These are phyloP conservation scores for Parthenolecanium corni DNA, from an alignment of 2,888 invertebrate species.

Conservation along the genomic window DNA sequence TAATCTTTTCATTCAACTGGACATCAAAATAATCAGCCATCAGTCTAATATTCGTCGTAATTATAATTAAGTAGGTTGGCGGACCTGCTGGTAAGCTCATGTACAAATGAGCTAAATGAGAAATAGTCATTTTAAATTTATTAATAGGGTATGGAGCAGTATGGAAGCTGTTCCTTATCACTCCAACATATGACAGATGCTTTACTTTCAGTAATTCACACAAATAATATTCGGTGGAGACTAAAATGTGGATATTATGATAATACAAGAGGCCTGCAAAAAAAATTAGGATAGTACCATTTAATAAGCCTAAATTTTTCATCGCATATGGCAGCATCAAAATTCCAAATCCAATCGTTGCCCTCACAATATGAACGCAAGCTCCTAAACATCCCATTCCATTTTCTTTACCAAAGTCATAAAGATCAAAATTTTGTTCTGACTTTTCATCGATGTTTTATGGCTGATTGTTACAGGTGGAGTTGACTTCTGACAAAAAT, in stretches of 20 bases:
- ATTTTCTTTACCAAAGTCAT: slow-evolving; percentile 8
- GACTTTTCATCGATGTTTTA: too few relatives aligned
- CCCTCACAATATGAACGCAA: neutral
- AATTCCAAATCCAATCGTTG: neutral
- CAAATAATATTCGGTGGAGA: slow-evolving; percentile 8
- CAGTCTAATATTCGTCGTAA: neutral
- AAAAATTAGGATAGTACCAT: neutral
- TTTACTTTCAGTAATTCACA: neutral
- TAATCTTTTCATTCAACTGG: neutral
- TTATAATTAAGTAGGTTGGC: neutral
- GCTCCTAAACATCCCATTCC: neutral
- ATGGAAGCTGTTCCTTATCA: neutral
- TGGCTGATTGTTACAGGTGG: too few relatives aligned
- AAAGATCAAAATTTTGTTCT: slow-evolving; percentile 1
- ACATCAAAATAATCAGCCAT: neutral
- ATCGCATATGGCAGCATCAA: neutral
- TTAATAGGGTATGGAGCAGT: neutral
- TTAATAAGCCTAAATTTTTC: neutral
- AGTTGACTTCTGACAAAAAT: too few relatives aligned
- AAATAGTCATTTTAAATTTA: neutral
- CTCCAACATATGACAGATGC: neutral
- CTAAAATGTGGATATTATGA: slow-evolving; percentile 2
- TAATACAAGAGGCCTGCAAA: neutral
- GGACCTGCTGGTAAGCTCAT: neutral
- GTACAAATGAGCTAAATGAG: neutral